A percentile compares a stretch with the other conserved stretches of the same genome.
Evolutionary conservation across 1,140 invertebrate genomes (phyloP).

Genomic region (Calliphora vicina): DNA sequence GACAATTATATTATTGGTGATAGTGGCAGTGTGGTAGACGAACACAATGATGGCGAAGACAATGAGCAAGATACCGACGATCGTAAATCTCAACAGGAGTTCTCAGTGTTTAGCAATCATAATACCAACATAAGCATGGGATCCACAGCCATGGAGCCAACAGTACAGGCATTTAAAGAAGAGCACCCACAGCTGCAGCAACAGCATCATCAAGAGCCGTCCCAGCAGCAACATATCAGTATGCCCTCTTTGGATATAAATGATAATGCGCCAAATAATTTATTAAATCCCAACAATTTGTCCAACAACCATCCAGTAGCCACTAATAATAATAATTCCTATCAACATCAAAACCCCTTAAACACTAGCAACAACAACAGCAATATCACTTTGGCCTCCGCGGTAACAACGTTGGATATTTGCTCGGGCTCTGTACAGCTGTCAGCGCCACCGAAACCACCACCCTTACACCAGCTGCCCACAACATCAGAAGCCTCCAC

Average conservation of each 20-base stretch:
- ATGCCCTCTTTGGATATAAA: slow-evolving; percentile 21
- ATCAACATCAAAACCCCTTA: neutral
- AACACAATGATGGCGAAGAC: slow-evolving; percentile 44
- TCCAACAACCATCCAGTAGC: neutral
- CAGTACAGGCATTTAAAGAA: neutral
- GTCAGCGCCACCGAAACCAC: too few relatives aligned
- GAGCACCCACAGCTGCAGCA: neutral
- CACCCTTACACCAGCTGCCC: neutral
- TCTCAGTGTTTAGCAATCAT: slow-evolving; percentile 19
- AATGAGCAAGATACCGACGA: slow-evolving; percentile 50
- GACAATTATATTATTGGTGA: slow-evolving; percentile 59
- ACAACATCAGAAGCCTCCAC: neutral
- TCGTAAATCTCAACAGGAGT: slow-evolving; percentile 41
- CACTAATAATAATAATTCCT: neutral
- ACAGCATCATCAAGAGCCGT: slow-evolving; percentile 15
- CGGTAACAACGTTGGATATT: neutral
- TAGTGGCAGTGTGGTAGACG: slow-evolving; percentile 32
- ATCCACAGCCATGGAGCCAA: neutral
- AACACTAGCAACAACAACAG: neutral
- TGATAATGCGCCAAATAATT: neutral
- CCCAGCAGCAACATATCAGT: slow-evolving; percentile 15
- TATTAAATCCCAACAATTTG: neutral
- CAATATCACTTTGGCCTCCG: slow-evolving; percentile 20
- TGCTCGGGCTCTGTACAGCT: neutral
- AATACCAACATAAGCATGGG: slow-evolving; percentile 17